Base-by-base conservation (phyloP, 2,888 invertebrate species). In the Loripinus fragilis region DNA sequence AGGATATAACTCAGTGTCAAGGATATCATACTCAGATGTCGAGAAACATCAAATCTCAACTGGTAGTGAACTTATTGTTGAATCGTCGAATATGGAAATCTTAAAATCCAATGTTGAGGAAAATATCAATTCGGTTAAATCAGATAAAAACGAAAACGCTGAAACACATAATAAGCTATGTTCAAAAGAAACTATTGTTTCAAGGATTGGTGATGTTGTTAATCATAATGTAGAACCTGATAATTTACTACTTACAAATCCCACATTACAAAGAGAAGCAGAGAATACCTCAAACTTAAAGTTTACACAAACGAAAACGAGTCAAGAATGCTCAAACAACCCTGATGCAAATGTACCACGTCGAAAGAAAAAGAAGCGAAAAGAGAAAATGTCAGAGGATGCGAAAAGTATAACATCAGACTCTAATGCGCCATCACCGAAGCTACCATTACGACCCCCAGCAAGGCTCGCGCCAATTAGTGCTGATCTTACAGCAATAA, bases 401-500 rank as follows among this genome's bases (percentile, higher is more conserved):
- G 42, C 48, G 25, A 48, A 60, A 52, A 73, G 71, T 42, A 75
- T 69, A 52, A 67, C 75, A 20, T 78, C 80, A 35, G 60, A 50
- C 42, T 17, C 41, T 38, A 35, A 33, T 0, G 35, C 64, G 2
- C 52, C 66, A 20, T 75, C 70, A 8, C 74, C 78, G 10, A 50
- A 71, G 38, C 52, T 74, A 35, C 85, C 82, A 15, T 77, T 78
- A 0, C 70, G 81, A 28, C 80, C 80, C 3, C 85, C 85, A 0
- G 82, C 85, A 17, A 64, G 85, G 60, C 70, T 85, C 60, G 85
- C 82, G 30, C 85, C 85, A 1, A 79, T 84, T 28, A 55, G 70
- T n/a, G 52, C 69, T n/a, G 20, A 25, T 28, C 25, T 23, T 35
- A 5, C 33, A 1, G 2, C 25, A 7, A 17, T 20, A 8, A 65